A percentile compares a stretch with the other conserved stretches of the same genome.
Evolutionary conservation across 2,888 invertebrate species (phyloP).

Genomic region (Heliconius hortense): DNA sequence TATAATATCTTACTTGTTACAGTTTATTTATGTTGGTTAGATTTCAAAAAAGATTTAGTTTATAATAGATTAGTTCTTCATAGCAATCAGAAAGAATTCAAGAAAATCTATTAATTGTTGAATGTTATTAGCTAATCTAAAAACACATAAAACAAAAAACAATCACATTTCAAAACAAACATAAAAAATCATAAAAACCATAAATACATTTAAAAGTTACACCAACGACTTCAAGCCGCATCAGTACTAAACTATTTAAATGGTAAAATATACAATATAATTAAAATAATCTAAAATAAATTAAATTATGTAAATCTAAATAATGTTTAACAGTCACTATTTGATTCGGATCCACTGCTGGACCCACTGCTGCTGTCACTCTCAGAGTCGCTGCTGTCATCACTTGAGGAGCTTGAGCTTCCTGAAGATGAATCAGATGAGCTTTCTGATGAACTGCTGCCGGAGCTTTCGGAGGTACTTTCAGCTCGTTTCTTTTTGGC

Average conservation of each 20-base stretch:
- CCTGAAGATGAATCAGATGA: conserved; percentile 63
- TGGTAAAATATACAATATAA: conserved; percentile 6
- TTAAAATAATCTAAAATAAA: conserved; percentile 21
- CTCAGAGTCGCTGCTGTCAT: conserved; percentile 62
- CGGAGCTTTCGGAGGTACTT: conserved; percentile 59
- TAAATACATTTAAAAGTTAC: not conserved
- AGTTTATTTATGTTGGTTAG: not conserved
- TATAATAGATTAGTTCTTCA: not conserved
- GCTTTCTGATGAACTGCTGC: conserved; percentile 61
- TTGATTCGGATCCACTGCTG: conserved; percentile 59
- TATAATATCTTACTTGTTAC: not conserved
- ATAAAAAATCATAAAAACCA: conserved; percentile 1
- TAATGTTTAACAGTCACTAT: conserved; percentile 53
- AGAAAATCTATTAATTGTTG: not conserved
- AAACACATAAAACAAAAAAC: not conserved
- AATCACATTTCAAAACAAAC: not conserved
- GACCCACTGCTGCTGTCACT: conserved; percentile 46
- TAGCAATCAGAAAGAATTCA: conserved; percentile 9
- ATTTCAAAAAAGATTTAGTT: conserved; percentile 4
- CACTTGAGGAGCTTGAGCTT: conserved; percentile 61
- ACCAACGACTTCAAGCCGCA: conserved; percentile 13
- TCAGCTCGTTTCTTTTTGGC: conserved; percentile 67
- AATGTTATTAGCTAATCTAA: not conserved
- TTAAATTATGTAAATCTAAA: not conserved
- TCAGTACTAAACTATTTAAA: not conserved